Evolutionary conservation across 2,888 invertebrate genomes (phyloP).

Genomic region (Hypselothyrea guttata): DNA sequence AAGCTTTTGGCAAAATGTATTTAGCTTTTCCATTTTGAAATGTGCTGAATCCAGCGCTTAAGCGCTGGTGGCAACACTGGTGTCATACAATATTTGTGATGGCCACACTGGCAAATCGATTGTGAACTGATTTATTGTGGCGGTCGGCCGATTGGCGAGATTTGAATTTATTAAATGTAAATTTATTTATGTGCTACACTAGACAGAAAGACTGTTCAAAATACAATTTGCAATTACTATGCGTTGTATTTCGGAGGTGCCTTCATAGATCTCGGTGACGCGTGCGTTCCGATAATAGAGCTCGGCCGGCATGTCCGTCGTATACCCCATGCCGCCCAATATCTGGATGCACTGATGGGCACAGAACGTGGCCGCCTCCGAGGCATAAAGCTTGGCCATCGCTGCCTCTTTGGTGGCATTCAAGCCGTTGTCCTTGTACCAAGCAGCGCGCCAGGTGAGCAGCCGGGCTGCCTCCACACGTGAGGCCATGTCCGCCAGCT

Average conservation of each 20-base stretch:
- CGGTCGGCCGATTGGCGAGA: not conserved
- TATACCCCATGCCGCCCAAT: conserved; percentile 96
- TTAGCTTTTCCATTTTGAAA: too few species aligned
- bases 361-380: conserved; percentile 95
- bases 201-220: conserved; percentile 23
- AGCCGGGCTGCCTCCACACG: conserved; percentile 91
- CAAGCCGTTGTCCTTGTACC: conserved; percentile 91
- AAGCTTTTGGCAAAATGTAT: too few species aligned
- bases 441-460: conserved; percentile 94
- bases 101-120: too few species aligned
- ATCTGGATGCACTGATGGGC: conserved; percentile 94
- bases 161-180: not conserved
- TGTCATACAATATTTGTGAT: too few species aligned
- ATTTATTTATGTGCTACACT: conserved; percentile 1
- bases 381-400: conserved; percentile 96
- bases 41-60: too few species aligned
- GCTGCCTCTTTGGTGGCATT: conserved; percentile 96
- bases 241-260: conserved; percentile 96
- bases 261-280: conserved; percentile 98
- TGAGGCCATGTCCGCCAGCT: conserved; percentile 95
- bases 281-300: conserved; percentile 96
- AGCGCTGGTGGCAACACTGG: too few species aligned
- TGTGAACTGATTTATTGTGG: too few species aligned
- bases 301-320: conserved; percentile 96
- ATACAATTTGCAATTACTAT: conserved; percentile 91